Percentiles rank a stretch among this genome's conserved stretches.
Conservation (phyloP, 2,797 vertebrate species). For the Onychomys arenicola region DNA sequence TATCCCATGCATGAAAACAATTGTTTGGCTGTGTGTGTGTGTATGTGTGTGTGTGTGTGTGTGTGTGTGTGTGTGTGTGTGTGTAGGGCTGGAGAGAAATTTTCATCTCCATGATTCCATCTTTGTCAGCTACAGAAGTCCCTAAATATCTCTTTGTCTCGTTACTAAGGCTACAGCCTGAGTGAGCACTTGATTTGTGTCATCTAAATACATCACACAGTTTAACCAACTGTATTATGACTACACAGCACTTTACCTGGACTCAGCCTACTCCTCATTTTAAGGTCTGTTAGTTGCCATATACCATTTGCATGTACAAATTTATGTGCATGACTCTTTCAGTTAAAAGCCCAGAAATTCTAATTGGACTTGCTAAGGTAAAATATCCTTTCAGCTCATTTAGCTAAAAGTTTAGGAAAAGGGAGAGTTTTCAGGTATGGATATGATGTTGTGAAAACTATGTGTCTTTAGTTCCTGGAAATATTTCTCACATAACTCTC, state of each 20-base stretch:
- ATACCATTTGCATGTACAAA: not conserved
- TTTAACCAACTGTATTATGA: constrained; percentile 17
- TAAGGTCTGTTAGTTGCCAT: not conserved
- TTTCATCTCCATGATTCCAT: not conserved
- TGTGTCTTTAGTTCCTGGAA: not conserved
- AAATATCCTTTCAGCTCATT: not conserved
- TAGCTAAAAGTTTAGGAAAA: not conserved
- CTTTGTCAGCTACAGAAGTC: not conserved
- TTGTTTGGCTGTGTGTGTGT: not conserved
- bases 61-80: not conserved
- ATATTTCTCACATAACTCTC: not conserved
- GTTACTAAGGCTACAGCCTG: not conserved
- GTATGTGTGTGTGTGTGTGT: not conserved
- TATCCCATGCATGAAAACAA: not conserved
- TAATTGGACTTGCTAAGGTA: not conserved
- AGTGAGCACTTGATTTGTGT: not conserved
- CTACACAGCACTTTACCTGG: not conserved
- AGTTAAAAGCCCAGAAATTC: not conserved
- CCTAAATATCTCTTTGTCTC: not conserved
- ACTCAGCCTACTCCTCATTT: not conserved
- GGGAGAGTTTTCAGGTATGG: not conserved
- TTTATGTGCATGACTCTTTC: not conserved
- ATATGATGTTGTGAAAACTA: not conserved
- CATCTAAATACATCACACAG: not conserved
- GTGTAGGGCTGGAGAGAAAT: not conserved